Evolutionary conservation across 2,113 vertebrate genomes (phyloP).

Genomic region (Clarias magur): DNA sequence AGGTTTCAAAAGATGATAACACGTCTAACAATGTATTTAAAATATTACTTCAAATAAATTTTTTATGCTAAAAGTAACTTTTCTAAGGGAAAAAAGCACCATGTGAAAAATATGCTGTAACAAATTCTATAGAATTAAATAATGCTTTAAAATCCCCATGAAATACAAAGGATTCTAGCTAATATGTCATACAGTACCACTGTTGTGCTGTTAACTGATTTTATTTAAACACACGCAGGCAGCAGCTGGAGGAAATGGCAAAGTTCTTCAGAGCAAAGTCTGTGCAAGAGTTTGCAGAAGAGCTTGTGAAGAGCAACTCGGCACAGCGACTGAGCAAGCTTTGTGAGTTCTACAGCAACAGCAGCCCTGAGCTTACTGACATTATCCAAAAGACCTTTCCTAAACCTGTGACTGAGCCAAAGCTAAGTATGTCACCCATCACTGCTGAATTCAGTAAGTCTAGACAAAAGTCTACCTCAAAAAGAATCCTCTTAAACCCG

Average conservation of each 20-base stretch:
- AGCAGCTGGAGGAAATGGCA: conserved; percentile 88
- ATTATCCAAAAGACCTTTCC: conserved; percentile 66
- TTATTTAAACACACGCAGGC: conserved; percentile 70
- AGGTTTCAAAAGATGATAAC: not conserved
- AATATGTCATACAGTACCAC: not conserved
- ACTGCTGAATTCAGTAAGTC: conserved; percentile 28
- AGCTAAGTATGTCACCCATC: not conserved
- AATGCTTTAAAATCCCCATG: not conserved
- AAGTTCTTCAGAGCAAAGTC: conserved; percentile 74
- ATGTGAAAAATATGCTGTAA: not conserved
- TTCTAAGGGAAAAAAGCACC: not conserved
- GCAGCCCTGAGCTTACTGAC: conserved; percentile 71
- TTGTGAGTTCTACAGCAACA: conserved; percentile 77
- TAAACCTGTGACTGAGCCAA: conserved; percentile 44
- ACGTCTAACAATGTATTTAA: not conserved
- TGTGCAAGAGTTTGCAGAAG: conserved; percentile 74
- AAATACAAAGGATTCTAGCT: not conserved
- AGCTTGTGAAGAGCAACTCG: conserved; percentile 75
- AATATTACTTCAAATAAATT: not conserved
- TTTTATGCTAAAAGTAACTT: not conserved
- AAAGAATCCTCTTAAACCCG: conserved; percentile 13
- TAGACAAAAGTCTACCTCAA: conserved; percentile 39
- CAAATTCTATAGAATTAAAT: not conserved
- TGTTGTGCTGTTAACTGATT: not conserved
- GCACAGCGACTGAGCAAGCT: conserved; percentile 79